Base-by-base conservation (phyloP, 2,888 invertebrate species). In the Ormyrus labotus region DNA sequence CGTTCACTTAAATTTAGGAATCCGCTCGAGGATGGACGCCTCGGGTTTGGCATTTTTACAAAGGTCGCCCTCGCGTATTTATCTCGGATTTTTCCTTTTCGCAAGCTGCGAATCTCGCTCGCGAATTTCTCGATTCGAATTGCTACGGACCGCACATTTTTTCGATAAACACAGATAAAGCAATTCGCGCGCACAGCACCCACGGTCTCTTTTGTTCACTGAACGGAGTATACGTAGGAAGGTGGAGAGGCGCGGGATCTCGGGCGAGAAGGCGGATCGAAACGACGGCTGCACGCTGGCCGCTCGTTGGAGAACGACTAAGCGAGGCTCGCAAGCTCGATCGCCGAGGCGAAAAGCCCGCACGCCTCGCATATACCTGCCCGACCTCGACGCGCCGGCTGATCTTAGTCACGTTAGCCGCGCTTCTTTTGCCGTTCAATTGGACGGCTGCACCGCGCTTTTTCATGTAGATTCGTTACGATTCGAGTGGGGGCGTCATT, bases 271-370 rank as follows among this genome's bases (percentile, higher is more conserved):
- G 61, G 57, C 57, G 63, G 75, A 58, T 68, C 70, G 77, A 70
- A 63, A n/a, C 13, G 72, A 73, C 48, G 10, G 4, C 68, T 86
- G 85, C 83, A 82, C 83, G 81, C 86, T 82, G 85, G 83, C 80
- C 83, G 86, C 84, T 85, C 84, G 88, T 85, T 85, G 83, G 84
- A 84, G 78, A 84, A 84, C 81, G 84, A 89, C 89, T 89, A 87
- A 64, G 83, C 78, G 53, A 73, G 78, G 45, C 55, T 53, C 77
- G 69, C 68, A 77, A 68, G 76, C 80, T 72, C 72, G 60, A 34
- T 34, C 60, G 65, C 47, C 64, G 50, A 11, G 50, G 50, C 71
- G n/a, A 9, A 71, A 71, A 58, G 7, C 19, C 34, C 34, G 34
- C 34, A 4, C 34, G 34, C 34, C 34, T 34, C 34, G 34, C 4